Evolutionary conservation across 2,113 vertebrate species (phyloP), one percentile per base, ranked within the genome.

Genomic region (Butorides virescens): DNA sequence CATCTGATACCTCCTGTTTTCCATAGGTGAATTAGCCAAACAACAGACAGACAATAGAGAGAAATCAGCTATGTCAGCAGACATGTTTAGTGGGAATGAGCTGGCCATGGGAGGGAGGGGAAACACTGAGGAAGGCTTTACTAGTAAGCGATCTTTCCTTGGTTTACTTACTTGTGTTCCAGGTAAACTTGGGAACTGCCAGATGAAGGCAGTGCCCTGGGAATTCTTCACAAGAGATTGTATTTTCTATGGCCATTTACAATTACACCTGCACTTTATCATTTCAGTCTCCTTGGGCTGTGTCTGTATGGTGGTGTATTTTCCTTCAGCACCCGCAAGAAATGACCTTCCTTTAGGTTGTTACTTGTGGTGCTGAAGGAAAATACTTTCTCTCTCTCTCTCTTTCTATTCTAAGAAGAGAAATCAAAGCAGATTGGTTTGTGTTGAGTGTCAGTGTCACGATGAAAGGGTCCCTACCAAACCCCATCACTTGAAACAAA

Each of bases 1-100:
- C 97, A 97, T 93, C 86, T 39, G 96, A 97, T 97, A 96, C 39
- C 23, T 88, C 89, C 82, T 65, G 56, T 97, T 98, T 97, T 96
- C 95, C 92, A 90, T 42, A 94, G 86, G 63, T 47, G 83, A 98
- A 97, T 97, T 96, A 97, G 93, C 71, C 46, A 46, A 96, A 97
- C 95, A 97, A 91, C 92, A 86, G 58, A 46, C 50, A 91, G 92
- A 96, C 70, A 98, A 95, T 82, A 91, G 85, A 87, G 95, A 92
- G 91, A 94, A 91, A 81, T 95, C 91, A 68, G 62, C 74, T 86
- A 78, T 94, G 93, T 86, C 92, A 78, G 95, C 22, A 37, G 96
- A 94, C 44, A 22, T 53, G 32, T 94, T 96, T 44, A 50, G 53
- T 66, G 46, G 78, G 89, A 85, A 62, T 53, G 62, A 82, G 32